Base-by-base conservation (phyloP, 2,888 invertebrate species). In the Cerastis leucographa region DNA sequence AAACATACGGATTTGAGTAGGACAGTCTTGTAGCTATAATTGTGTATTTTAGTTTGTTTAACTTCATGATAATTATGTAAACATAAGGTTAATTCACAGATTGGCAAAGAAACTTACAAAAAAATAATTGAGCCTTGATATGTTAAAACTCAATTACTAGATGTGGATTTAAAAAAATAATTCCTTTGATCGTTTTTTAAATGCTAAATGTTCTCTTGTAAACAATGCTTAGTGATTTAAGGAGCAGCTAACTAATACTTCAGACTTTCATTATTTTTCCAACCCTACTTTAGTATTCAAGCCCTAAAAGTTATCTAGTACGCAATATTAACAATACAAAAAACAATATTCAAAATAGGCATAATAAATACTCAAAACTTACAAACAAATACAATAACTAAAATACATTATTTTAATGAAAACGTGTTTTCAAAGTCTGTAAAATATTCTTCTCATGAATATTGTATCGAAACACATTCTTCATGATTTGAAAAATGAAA, bases 401-500 rank as follows among this genome's bases (percentile, higher is more conserved):
- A 17, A 75, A 75, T 35, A 82, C 17, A 56, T 46, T 40, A 78
- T 71, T 69, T 56, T 56, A 74, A 75, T 72, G 40, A 61, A 70
- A 85, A 49, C 35, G 8, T 62, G 64, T 81, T 85, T 68, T 44
- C 9, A 0, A 72, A 62, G 68, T 71, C 35, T 22, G 56, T 56
- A 56, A 74, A 69, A 69, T 70, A 76, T 65, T 70, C 65, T 7
- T 14, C 56, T 80, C 87, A 80, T 86, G 70, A 79, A 85, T 85
- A 86, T 84, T 80, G 42, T 61, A 83, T 49, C 70, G 62, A 67
- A 67, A 62, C 74, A 76, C 78, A 73, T 79, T 78, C 54, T 71
- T 77, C 73, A 75, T 71, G 51, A 74, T 78, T 73, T 80, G 61
- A 74, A 78, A 76, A 49, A 83, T 71, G 68, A 35, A 75, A 85